Evolutionary conservation across 1,140 invertebrate species (phyloP).

Genomic region (Trialeurodes vaporariorum): DNA sequence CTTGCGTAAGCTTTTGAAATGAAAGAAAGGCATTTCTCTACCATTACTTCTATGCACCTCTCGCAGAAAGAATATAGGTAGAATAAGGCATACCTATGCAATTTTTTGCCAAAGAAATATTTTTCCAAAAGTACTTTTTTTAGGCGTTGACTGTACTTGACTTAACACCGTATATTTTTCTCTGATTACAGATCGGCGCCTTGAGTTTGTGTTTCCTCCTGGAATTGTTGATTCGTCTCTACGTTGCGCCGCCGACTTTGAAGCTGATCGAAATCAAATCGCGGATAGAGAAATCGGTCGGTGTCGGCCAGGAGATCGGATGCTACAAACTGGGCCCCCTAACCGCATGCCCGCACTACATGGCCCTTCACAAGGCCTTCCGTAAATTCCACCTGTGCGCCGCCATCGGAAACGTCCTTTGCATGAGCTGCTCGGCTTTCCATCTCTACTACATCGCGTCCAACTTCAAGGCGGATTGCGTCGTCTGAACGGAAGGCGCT

Average conservation of each 20-base stretch:
- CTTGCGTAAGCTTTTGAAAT: no score
- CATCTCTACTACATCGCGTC: constrained; percentile 55
- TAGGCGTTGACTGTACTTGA: background rate
- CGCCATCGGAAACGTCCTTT: constrained; percentile 57
- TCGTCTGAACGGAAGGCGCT: background rate
- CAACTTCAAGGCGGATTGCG: constrained; percentile 28
- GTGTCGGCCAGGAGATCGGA: constrained; percentile 58
- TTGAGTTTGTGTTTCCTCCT: constrained; percentile 54
- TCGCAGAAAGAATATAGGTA: no score
- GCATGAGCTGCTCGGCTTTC: constrained; percentile 54
- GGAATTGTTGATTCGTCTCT: constrained; percentile 52
- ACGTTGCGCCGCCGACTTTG: constrained; percentile 52
- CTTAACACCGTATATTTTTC: background rate
- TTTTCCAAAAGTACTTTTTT: background rate
- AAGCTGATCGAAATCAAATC: constrained; percentile 52
- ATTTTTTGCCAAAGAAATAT: no score
- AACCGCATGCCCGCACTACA: constrained; percentile 54
- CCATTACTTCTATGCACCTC: no score
- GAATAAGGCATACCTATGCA: no score
- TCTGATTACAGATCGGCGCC: constrained; percentile 42
- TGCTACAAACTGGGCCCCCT: constrained; percentile 48
- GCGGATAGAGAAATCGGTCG: constrained; percentile 52
- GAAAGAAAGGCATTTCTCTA: no score
- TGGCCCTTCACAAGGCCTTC: constrained; percentile 52
- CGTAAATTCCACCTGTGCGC: constrained; percentile 52